Evolutionary conservation across 2,797 vertebrate species (phyloP).

Genomic region (Acanthurus tractus): DNA sequence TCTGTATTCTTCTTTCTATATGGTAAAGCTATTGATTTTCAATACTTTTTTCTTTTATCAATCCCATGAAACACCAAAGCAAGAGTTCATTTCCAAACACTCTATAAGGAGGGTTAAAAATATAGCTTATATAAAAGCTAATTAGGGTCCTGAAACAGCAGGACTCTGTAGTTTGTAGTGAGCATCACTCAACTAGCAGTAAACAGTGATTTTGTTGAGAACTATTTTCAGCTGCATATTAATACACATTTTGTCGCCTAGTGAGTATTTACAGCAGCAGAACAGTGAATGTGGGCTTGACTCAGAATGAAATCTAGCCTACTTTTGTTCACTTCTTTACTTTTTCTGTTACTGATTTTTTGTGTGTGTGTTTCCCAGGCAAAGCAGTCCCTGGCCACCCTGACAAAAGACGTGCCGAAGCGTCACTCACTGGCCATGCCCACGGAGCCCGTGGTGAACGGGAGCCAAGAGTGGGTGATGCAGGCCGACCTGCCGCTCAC

Average conservation of each 20-base stretch:
- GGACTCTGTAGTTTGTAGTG: not conserved
- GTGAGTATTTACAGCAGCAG: not conserved
- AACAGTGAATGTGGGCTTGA: not conserved
- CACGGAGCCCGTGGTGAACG: conserved; percentile 93
- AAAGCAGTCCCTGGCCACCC: conserved; percentile 95
- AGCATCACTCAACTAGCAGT: not conserved
- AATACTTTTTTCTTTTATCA: not conserved
- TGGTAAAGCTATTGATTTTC: not conserved
- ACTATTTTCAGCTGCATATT: not conserved
- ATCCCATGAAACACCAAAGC: conserved; percentile 12
- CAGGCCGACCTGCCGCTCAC: conserved; percentile 96
- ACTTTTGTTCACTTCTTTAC: not conserved
- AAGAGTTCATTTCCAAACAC: not conserved
- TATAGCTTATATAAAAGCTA: not conserved
- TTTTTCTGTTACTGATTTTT: conserved; percentile 1
- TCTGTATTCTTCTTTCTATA: not conserved
- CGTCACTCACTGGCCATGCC: conserved; percentile 94
- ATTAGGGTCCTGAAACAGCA: not conserved
- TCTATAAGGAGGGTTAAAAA: no score
- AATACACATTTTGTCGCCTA: not conserved
- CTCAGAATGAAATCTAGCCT: not conserved
- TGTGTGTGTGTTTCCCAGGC: conserved; percentile 82
- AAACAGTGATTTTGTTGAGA: not conserved
- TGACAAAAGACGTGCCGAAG: conserved; percentile 98
- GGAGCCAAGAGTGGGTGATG: conserved; percentile 98